phyloP scores from a whole-genome alignment of 1,140 invertebrate genomes.

The Triops cancriformis region DNA sequence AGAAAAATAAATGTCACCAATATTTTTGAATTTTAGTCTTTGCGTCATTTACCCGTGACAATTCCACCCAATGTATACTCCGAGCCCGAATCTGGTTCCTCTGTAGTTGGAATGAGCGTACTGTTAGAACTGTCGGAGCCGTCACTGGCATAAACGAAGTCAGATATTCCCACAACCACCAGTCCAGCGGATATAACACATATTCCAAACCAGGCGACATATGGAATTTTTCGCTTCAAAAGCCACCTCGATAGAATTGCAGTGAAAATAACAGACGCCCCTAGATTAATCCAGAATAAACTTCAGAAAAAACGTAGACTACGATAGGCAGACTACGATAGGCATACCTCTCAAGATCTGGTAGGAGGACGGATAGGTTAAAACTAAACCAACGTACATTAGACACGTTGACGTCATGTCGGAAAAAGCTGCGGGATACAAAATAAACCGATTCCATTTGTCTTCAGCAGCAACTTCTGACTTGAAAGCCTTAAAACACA shows the following conservation, averaged over 20 bases:
- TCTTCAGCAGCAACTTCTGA: slow-evolving; percentile 24
- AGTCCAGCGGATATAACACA: slow-evolving; percentile 68
- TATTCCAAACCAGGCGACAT: slow-evolving; percentile 79
- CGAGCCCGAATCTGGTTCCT: not conserved
- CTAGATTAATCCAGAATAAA: slow-evolving; percentile 45
- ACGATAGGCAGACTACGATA: slow-evolving; percentile 12
- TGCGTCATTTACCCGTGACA: slow-evolving; percentile 53
- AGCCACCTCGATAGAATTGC: slow-evolving; percentile 83
- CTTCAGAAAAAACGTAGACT: slow-evolving; percentile 14
- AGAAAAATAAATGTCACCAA: slow-evolving; percentile 14
- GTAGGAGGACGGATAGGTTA: slow-evolving; percentile 90
- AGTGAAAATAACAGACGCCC: slow-evolving; percentile 87
- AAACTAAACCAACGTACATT: slow-evolving; percentile 59
- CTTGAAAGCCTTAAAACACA: not conserved
- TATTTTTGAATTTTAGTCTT: not conserved
- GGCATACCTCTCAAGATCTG: slow-evolving; percentile 83
- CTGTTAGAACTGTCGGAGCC: slow-evolving; percentile 35
- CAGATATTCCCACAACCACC: slow-evolving; percentile 68
- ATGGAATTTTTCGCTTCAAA: slow-evolving; percentile 56
- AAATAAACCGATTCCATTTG: slow-evolving; percentile 65
- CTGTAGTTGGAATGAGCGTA: not conserved
- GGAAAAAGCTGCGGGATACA: slow-evolving; percentile 74
- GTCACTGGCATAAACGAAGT: slow-evolving; percentile 50
- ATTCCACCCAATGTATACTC: slow-evolving; percentile 60
- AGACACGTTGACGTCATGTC: slow-evolving; percentile 56